Evolutionary conservation across 2,888 invertebrate species (phyloP).

Genomic region (Patella pellucida): DNA sequence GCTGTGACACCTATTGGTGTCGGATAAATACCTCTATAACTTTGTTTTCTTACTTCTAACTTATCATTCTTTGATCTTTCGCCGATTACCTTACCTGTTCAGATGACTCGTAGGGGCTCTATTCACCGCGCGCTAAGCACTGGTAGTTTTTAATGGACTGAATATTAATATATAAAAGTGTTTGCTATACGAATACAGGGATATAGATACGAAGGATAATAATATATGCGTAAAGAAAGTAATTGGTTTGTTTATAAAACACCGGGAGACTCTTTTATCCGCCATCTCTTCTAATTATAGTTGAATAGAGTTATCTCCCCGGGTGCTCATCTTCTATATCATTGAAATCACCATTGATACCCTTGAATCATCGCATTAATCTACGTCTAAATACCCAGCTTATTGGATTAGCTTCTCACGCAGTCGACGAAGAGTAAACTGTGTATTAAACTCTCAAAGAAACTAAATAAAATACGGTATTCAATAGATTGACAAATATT

Average conservation of each 20-base stretch:
- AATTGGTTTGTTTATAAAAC: conserved; percentile 26
- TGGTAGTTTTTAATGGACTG: conserved; percentile 7
- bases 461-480: too few relatives aligned
- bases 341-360: conserved; percentile 12
- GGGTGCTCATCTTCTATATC: too few relatives aligned
- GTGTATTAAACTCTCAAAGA: too few relatives aligned
- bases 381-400: conserved; percentile 5
- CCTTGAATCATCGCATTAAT: conserved; percentile 17
- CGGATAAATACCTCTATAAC: too few relatives aligned
- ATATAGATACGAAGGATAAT: neutral
- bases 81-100: neutral
- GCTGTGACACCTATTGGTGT: too few relatives aligned
- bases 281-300: conserved; percentile 17
- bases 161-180: conserved; percentile 24
- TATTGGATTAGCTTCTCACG: too few relatives aligned
- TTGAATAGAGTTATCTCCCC: neutral
- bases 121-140: too few relatives aligned
- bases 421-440: too few relatives aligned
- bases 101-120: neutral
- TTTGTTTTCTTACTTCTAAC: too few relatives aligned
- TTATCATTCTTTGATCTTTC: neutral
- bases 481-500: too few relatives aligned
- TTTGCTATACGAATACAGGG: conserved; percentile 14
- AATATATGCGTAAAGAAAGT: conserved; percentile 17
- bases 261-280: conserved; percentile 14